These are phyloP conservation scores for Oceanodroma leucorhoa DNA, from an alignment of 2,797 vertebrate species.

Conservation along the genomic window DNA sequence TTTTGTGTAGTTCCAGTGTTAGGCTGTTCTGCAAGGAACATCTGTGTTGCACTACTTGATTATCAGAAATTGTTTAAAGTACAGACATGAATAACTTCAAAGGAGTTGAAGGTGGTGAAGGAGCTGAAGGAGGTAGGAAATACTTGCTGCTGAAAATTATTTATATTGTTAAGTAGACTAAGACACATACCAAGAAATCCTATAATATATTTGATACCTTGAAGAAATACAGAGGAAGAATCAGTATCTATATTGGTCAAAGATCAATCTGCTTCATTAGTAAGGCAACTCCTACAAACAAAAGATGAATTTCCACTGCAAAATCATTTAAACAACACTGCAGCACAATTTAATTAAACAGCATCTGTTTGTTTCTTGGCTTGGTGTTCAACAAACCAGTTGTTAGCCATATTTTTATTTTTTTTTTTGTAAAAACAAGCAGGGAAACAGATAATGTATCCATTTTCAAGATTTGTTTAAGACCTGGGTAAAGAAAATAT, in stretches of 20 bases:
- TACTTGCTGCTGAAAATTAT: constrained; percentile 41
- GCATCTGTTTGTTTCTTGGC: constrained; percentile 30
- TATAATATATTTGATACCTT: constrained; percentile 11
- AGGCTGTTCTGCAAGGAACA: constrained; percentile 24
- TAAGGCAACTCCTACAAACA: constrained; percentile 6
- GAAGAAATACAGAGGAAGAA: constrained; percentile 17
- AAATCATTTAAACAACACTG: constrained; percentile 4
- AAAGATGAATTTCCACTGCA: constrained; percentile 30
- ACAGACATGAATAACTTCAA: constrained; percentile 24
- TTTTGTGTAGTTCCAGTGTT: constrained; percentile 22
- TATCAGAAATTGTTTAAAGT: constrained; percentile 46
- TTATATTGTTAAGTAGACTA: constrained; percentile 27
- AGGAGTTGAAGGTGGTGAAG: constrained; percentile 39
- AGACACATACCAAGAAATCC: not conserved
- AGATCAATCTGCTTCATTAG: constrained; percentile 3
- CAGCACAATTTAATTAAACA: constrained; percentile 27
- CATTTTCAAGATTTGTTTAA: not conserved
- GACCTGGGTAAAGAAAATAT: not conserved
- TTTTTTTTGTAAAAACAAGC: not conserved
- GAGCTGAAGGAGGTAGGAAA: constrained; percentile 54
- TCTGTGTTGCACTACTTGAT: constrained; percentile 51
- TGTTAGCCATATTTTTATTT: not conserved
- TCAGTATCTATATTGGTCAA: not conserved
- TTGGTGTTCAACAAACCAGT: constrained; percentile 33
- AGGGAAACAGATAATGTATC: not conserved